phyloP scores from a whole-genome alignment of 2,797 vertebrate genomes.

The Echiichthys vipera region DNA sequence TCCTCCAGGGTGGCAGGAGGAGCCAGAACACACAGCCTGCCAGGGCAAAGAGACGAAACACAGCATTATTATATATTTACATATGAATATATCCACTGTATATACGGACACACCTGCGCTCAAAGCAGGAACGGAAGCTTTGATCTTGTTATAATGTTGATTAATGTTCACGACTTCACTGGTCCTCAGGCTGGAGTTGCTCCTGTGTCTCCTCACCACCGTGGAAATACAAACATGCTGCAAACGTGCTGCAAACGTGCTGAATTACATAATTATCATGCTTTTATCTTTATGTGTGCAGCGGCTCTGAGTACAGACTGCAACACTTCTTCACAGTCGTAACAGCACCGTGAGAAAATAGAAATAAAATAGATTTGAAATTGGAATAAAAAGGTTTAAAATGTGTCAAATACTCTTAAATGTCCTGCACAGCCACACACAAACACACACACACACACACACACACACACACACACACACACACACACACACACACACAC shows the following conservation, averaged over 20 bases:
- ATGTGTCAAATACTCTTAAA: neutral
- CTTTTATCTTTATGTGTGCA: neutral
- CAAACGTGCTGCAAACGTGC: neutral
- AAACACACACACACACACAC: too few relatives aligned
- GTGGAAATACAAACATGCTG: too few relatives aligned
- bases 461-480: too few relatives aligned
- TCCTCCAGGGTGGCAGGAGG: slow-evolving; percentile 47
- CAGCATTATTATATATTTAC: too few relatives aligned
- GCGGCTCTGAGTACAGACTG: neutral
- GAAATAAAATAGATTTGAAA: neutral
- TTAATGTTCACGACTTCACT: neutral
- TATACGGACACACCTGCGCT: neutral
- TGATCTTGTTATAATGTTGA: neutral
- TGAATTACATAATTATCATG: neutral
- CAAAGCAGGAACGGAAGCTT: neutral
- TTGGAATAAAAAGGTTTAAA: neutral
- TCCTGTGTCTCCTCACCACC: too few relatives aligned
- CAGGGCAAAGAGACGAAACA: neutral
- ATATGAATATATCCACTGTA: too few relatives aligned
- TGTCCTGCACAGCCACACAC: too few relatives aligned
- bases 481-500: slow-evolving; percentile 15
- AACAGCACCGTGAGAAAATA: neutral
- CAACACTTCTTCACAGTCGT: neutral
- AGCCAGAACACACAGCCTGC: slow-evolving; percentile 55
- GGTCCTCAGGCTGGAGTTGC: neutral